Conservation (phyloP, 2,888 invertebrate genomes). For the Nymphalis c-album region DNA sequence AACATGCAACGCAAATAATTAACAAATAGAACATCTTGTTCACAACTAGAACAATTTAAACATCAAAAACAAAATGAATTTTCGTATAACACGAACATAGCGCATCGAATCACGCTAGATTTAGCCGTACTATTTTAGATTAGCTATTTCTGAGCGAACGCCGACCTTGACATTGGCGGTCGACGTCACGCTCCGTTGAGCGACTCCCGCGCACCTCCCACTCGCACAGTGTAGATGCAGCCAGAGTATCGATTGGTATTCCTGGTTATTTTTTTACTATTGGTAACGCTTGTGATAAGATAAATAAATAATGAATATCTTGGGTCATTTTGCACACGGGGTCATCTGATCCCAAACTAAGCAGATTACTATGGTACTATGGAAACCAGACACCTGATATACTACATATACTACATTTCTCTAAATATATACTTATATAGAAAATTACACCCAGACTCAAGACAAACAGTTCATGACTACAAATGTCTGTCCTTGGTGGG, state of each 20-base stretch:
- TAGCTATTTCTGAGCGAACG: constrained; percentile 33
- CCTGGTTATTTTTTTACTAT: not conserved
- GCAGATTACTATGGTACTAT: too few species aligned
- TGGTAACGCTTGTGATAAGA: not conserved
- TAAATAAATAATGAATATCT: too few species aligned
- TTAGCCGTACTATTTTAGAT: constrained; percentile 37
- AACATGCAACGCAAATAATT: too few species aligned
- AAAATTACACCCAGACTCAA: too few species aligned
- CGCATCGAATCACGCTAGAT: constrained; percentile 21
- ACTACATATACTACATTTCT: too few species aligned
- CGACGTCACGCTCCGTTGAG: constrained; percentile 30
- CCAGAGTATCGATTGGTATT: constrained; percentile 1
- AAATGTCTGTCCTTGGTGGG: too few species aligned
- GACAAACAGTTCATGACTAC: too few species aligned
- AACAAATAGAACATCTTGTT: too few species aligned
- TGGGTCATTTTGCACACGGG: too few species aligned
- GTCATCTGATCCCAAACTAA: too few species aligned
- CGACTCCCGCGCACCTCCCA: constrained; percentile 38
- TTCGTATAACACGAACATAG: constrained; percentile 7
- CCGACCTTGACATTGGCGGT: constrained; percentile 42
- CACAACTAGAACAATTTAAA: not conserved
- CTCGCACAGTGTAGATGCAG: constrained; percentile 11
- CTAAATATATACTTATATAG: too few species aligned
- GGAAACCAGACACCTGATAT: too few species aligned
- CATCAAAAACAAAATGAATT: constrained; percentile 7